Conservation (phyloP, 2,797 vertebrate genomes). For the Thunnus albacares region DNA sequence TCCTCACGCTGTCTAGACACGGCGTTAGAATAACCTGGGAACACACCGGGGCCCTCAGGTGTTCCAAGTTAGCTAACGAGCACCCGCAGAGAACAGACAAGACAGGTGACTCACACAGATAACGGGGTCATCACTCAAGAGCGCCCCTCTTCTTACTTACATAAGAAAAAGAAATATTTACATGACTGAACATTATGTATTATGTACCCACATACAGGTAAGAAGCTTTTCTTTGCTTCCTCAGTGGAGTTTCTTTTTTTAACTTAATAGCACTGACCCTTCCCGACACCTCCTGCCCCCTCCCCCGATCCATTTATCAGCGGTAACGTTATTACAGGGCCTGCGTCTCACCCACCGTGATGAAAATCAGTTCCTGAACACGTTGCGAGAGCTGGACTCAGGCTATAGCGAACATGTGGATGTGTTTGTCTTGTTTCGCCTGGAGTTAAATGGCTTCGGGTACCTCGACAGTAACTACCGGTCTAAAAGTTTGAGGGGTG, state of each 20-base stretch:
- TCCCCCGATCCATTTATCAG: slow-evolving; percentile 27
- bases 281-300: slow-evolving; percentile 25
- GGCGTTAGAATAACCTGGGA: no score
- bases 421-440: neutral
- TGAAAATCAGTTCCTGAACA: slow-evolving; percentile 21
- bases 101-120: no score
- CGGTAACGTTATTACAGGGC: neutral
- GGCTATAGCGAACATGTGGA: neutral
- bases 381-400: neutral
- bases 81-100: no score
- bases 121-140: no score
- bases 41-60: no score
- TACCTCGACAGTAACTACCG: neutral
- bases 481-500: neutral
- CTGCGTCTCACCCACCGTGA: neutral
- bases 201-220: neutral
- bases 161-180: no score
- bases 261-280: slow-evolving; percentile 6
- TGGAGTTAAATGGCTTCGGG: neutral
- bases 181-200: neutral
- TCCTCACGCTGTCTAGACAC: no score
- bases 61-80: no score
- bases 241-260: neutral
- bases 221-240: neutral
- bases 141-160: no score